Percentiles rank a stretch among this genome's conserved stretches.
Evolutionary conservation across 1,140 invertebrate genomes (phyloP).

Genomic region (Rhynchophorus ferrugineus): DNA sequence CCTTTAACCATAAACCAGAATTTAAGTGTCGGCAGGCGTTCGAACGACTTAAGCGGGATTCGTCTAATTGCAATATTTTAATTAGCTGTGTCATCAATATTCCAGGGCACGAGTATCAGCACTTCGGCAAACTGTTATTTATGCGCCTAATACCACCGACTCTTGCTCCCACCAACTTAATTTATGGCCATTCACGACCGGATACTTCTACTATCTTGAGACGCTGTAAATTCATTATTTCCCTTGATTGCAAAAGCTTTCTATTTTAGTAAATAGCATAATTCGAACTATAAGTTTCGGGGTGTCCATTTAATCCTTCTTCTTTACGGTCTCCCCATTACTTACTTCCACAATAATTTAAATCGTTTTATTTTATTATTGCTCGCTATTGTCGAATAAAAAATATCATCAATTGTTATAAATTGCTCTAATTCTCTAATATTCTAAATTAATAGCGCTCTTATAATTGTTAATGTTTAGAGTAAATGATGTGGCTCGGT

Average conservation of each 20-base stretch:
- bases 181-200: conserved; percentile 26
- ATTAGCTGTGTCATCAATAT: conserved; percentile 30
- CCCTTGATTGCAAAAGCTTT: conserved; percentile 6
- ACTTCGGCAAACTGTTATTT: conserved; percentile 32
- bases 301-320: too few relatives aligned
- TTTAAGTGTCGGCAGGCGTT: conserved; percentile 1
- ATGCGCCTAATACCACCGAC: conserved; percentile 26
- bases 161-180: conserved; percentile 14
- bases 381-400: too few relatives aligned
- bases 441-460: too few relatives aligned
- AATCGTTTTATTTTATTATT: too few relatives aligned
- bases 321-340: too few relatives aligned
- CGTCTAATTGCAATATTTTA: conserved; percentile 31
- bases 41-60: conserved; percentile 21
- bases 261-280: conserved; percentile 11
- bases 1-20: background rate
- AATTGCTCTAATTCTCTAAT: too few relatives aligned
- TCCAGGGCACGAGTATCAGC: conserved; percentile 21
- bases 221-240: conserved; percentile 24
- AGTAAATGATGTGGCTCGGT: too few relatives aligned
- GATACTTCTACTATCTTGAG: conserved; percentile 17
- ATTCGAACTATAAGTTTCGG: too few relatives aligned
- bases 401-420: too few relatives aligned
- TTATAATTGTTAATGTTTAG: too few relatives aligned
- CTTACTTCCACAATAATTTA: too few relatives aligned